Percentiles rank a stretch among this genome's conserved stretches.
These are phyloP conservation scores for Asbolus verrucosus DNA, from an alignment of 1,140 invertebrate species.

Conservation along the genomic window DNA sequence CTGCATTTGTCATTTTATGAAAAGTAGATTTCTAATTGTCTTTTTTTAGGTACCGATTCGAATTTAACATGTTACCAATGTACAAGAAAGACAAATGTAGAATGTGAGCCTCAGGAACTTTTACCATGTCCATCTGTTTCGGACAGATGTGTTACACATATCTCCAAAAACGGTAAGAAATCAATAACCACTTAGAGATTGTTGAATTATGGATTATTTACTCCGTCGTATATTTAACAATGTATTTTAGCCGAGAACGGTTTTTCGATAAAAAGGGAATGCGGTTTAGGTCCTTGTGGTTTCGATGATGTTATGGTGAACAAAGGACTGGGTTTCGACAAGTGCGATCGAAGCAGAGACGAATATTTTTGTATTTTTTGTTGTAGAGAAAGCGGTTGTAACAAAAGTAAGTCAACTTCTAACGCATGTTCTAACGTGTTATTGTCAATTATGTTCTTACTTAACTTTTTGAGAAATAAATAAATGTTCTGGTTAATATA, in stretches of 20 bases:
- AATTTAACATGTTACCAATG: conserved; percentile 69
- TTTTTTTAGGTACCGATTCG: conserved; percentile 27
- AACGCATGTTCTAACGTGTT: neutral
- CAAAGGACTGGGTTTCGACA: conserved; percentile 64
- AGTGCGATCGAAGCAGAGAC: conserved; percentile 66
- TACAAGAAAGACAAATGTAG: conserved; percentile 61
- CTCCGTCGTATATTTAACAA: conserved; percentile 7
- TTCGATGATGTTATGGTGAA: conserved; percentile 65
- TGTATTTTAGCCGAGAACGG: conserved; percentile 61
- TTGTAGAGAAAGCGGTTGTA: conserved; percentile 64
- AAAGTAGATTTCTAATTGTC: no score
- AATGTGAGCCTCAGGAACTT: conserved; percentile 64
- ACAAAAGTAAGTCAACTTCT: conserved; percentile 54
- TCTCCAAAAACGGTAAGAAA: conserved; percentile 68
- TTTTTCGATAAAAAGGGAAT: conserved; percentile 66
- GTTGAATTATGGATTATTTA: no score
- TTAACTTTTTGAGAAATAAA: neutral
- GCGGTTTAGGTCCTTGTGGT: conserved; percentile 68
- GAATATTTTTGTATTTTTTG: conserved; percentile 65
- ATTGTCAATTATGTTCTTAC: neutral
- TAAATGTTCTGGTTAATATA: no score
- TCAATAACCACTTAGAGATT: no score
- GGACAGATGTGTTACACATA: conserved; percentile 68
- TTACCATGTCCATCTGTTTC: conserved; percentile 64
- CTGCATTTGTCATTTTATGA: no score